Evolutionary conservation across 2,113 vertebrate genomes (phyloP).

Genomic region (Sinosuthora webbiana): DNA sequence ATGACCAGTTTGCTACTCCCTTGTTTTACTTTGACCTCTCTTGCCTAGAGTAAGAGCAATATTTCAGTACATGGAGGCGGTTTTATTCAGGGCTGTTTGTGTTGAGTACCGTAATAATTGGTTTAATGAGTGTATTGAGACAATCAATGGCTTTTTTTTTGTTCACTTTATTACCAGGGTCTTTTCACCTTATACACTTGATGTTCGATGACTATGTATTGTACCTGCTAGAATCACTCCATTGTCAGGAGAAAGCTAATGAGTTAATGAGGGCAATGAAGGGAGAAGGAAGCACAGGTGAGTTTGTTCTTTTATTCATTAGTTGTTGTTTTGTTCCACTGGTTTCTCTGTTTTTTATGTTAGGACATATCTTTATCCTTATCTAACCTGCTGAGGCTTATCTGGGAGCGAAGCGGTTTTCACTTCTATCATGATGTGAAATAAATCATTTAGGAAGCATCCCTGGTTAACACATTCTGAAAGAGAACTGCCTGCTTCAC

Average conservation of each 20-base stretch:
- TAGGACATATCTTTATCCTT: not conserved
- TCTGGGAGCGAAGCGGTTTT: not conserved
- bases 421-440: not conserved
- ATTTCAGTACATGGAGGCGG: not conserved
- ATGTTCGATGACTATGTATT: slow-evolving; percentile 99
- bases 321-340: not conserved
- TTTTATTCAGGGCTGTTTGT: not conserved
- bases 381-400: not conserved
- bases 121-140: slow-evolving; percentile 14
- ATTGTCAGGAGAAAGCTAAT: slow-evolving; percentile 94
- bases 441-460: not conserved
- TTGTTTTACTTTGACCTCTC: not conserved
- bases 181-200: slow-evolving; percentile 97
- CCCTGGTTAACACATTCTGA: not conserved
- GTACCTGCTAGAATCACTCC: slow-evolving; percentile 95
- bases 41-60: not conserved
- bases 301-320: slow-evolving; percentile 15
- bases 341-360: not conserved
- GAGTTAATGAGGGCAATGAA: slow-evolving; percentile 98
- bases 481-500: not conserved
- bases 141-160: slow-evolving; percentile 36
- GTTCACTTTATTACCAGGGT: slow-evolving; percentile 78
- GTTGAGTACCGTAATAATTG: not conserved
- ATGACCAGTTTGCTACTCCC: not conserved
- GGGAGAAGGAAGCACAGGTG: slow-evolving; percentile 87